Evolutionary conservation across 2,113 vertebrate species (phyloP), one percentile per base, ranked within the genome.

Genomic region (Pithys albifrons): DNA sequence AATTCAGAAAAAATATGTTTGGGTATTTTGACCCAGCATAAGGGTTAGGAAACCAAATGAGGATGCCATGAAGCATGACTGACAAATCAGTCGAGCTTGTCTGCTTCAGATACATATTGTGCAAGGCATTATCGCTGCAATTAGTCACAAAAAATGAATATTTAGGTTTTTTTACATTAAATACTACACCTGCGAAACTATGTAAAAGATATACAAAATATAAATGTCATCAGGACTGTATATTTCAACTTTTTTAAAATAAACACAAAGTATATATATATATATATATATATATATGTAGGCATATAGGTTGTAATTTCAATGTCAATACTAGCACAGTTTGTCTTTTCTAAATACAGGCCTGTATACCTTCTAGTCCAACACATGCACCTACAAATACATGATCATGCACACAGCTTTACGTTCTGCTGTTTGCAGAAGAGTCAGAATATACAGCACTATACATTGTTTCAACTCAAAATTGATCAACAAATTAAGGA

Each of bases 401-500:
- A 96, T 95, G 94, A 89, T 96, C 97, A 98, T 98, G 98, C 99
- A 98, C 72, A 98, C 97, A 97, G 97, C 96, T 95, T 98, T 90
- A 95, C n/a, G n/a, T 96, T 96, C 96, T 98, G 96, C 96, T 95
- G 94, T 95, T 97, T 93, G 97, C 96, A 97, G 97, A 97, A 97
- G 96, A 97, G 96, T 97, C 90, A 96, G 95, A 98, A 98, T 98
- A 98, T 98, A 99, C 97, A 98, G 96, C 98, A 98, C 97, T 97
- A 85, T 98, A 98, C 97, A 98, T 76, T 93, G 76, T 94, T 94
- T 96, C 67, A 91, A 97, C 89, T 96, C 87, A 97, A 97, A 97
- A 90, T 28, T 92, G 89, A 95, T 55, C 70, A 85, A 79, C 65
- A 95, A 97, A 96, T 94, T 90, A 95, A 97, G 95, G 96, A 96